phyloP scores from a whole-genome alignment of 2,888 invertebrate species.

The Himalopsyche japonica region DNA sequence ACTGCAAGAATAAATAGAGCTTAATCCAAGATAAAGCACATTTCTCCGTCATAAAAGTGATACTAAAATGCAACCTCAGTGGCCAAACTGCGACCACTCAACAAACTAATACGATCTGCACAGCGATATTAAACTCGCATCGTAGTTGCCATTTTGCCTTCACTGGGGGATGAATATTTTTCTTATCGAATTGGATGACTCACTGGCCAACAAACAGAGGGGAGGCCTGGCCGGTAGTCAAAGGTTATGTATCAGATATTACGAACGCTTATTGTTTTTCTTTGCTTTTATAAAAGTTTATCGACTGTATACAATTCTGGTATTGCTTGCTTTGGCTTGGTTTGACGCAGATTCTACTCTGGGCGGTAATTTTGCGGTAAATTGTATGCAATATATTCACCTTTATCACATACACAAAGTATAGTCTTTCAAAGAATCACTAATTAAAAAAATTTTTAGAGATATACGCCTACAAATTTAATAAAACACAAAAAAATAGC shows the following conservation, averaged over 20 bases:
- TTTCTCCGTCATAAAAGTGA: background rate
- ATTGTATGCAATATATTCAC: no score
- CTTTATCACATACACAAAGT: no score
- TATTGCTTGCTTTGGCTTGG: no score
- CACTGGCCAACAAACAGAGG: conserved; percentile 25
- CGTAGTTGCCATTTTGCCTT: background rate
- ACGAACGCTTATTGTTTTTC: background rate
- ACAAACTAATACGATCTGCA: background rate
- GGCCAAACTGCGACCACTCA: background rate
- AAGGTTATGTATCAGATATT: background rate
- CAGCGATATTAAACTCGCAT: background rate
- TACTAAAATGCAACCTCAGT: background rate
- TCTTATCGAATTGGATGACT: conserved; percentile 36
- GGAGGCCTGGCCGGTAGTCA: background rate
- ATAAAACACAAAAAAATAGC: no score
- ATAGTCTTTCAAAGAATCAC: no score
- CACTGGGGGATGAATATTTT: conserved; percentile 29
- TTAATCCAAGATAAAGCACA: background rate
- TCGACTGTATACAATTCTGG: no score
- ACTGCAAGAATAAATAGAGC: background rate
- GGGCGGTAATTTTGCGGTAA: no score
- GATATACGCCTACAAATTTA: no score
- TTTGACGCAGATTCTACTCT: no score
- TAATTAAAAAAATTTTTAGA: no score
- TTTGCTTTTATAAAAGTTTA: no score